These are phyloP conservation scores for Microctenopoma steveboyesi DNA, from an alignment of 2,797 vertebrate genomes.

Conservation along the genomic window DNA sequence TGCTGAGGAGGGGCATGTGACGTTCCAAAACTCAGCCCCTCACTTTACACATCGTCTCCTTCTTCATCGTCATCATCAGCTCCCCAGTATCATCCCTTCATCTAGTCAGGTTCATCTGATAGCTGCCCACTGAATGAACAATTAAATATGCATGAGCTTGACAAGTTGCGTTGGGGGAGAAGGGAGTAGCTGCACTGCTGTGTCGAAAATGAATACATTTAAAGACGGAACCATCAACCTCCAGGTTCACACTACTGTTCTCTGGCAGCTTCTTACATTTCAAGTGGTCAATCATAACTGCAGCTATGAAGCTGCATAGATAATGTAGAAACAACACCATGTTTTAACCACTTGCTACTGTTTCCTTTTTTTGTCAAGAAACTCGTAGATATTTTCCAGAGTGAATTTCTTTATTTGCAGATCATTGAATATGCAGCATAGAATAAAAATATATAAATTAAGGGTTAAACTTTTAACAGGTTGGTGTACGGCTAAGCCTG, in stretches of 20 bases:
- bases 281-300: neutral
- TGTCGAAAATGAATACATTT: constrained; percentile 39
- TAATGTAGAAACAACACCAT: neutral
- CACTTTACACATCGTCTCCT: constrained; percentile 47
- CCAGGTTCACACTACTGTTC: constrained; percentile 35
- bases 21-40: constrained; percentile 63
- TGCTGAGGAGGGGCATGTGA: constrained; percentile 82
- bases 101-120: constrained; percentile 78
- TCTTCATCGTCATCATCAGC: constrained; percentile 45
- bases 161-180: constrained; percentile 65
- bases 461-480: constrained; percentile 62
- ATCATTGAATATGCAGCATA: constrained; percentile 59
- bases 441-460: constrained; percentile 47
- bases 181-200: constrained; percentile 37
- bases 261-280: constrained; percentile 17
- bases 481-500: constrained; percentile 6
- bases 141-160: constrained; percentile 87
- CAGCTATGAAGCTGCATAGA: neutral
- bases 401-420: neutral
- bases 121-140: constrained; percentile 72
- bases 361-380: constrained; percentile 6
- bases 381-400: neutral
- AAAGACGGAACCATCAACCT: constrained; percentile 36
- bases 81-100: constrained; percentile 66
- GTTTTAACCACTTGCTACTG: neutral